Percentiles rank a stretch among this genome's conserved stretches.
Conservation (phyloP, 2,797 vertebrate genomes). For the Dendrocincla tyrannina region DNA sequence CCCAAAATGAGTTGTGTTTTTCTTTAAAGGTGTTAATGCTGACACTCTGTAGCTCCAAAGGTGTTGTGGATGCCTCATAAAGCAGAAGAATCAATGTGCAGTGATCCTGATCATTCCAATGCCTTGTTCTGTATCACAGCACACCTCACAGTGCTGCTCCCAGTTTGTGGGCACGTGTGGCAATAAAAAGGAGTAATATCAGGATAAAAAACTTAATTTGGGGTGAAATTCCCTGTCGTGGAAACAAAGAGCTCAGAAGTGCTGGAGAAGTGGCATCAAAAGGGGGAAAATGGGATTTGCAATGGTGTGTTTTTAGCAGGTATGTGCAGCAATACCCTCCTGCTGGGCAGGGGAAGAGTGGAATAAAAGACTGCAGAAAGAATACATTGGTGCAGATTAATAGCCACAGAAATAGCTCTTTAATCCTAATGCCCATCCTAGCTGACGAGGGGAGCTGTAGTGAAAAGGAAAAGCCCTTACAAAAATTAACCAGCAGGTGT, state of each 20-base stretch:
- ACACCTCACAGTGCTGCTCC: not conserved
- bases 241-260: not conserved
- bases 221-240: not conserved
- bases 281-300: not conserved
- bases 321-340: not conserved
- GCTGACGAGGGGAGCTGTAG: not conserved
- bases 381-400: not conserved
- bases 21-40: not conserved
- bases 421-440: not conserved
- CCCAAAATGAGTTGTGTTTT: not conserved
- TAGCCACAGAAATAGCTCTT: not conserved
- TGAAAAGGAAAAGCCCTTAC: not conserved
- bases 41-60: not conserved
- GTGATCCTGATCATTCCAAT: not conserved
- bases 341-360: not conserved
- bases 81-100: not conserved
- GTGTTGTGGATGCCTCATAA: not conserved
- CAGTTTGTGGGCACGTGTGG: not conserved
- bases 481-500: not conserved
- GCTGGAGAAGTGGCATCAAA: not conserved
- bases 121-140: not conserved
- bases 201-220: not conserved
- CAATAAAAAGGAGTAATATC: not conserved
- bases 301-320: not conserved
- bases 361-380: not conserved